Percentiles rank a stretch among this genome's conserved stretches.
Evolutionary conservation across 2,888 invertebrate genomes (phyloP).

Genomic region (Gastracanthus pulcherrimus): DNA sequence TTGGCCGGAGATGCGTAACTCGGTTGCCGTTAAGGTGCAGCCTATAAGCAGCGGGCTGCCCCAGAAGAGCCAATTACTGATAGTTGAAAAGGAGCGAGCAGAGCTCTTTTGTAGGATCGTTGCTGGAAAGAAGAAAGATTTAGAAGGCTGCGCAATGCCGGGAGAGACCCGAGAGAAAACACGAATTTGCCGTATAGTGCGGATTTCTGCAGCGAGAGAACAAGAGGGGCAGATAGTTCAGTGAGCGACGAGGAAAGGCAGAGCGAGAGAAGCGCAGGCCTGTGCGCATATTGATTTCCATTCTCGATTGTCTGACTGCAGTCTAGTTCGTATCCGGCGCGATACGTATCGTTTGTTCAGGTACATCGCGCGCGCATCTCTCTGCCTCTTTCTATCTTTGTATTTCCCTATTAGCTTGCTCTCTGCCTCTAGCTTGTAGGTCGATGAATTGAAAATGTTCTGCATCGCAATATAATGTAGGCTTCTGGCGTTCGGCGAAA

Average conservation of each 20-base stretch:
- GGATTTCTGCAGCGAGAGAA: background rate
- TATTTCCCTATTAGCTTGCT: background rate
- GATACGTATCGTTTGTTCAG: slow-evolving; percentile 31
- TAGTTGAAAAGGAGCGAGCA: too few species aligned
- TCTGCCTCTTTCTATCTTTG: background rate
- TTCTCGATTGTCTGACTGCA: slow-evolving; percentile 40
- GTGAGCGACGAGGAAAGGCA: background rate
- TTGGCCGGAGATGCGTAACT: too few species aligned
- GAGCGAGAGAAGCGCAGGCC: background rate
- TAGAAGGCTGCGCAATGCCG: background rate
- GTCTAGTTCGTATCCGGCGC: slow-evolving; percentile 49
- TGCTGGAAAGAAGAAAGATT: too few species aligned
- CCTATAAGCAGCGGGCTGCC: too few species aligned
- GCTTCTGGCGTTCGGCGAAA: background rate
- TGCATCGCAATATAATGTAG: background rate
- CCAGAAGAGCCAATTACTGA: slow-evolving; percentile 21
- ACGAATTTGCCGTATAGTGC: background rate
- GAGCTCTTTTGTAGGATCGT: too few species aligned
- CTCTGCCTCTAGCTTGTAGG: background rate
- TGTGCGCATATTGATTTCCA: slow-evolving; percentile 43
- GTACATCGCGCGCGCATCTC: background rate
- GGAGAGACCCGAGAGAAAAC: background rate
- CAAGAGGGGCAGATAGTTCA: background rate
- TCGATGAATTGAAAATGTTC: slow-evolving; percentile 41
- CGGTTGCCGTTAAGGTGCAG: too few species aligned